Conservation (phyloP, 2,113 vertebrate genomes). For the Apus apus region DNA sequence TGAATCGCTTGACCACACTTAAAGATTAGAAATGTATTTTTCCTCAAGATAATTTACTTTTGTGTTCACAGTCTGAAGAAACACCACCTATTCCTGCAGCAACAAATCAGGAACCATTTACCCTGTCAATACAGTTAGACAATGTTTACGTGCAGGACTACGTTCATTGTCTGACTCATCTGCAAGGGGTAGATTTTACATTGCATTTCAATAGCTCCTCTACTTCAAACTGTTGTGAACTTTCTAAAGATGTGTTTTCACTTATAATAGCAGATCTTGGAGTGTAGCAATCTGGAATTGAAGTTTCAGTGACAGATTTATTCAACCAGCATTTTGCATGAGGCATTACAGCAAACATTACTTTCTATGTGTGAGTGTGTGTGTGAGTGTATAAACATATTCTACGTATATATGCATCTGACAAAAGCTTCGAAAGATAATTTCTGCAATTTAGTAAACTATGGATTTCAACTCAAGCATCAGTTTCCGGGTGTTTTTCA, state of each 20-base stretch:
- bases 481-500: slow-evolving; percentile 72
- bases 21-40: slow-evolving; percentile 37
- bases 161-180: slow-evolving; percentile 74
- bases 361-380: neutral
- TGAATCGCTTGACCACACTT: slow-evolving; percentile 52
- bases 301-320: slow-evolving; percentile 80
- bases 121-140: slow-evolving; percentile 69
- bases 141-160: slow-evolving; percentile 72
- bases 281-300: slow-evolving; percentile 70
- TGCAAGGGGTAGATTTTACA: slow-evolving; percentile 70
- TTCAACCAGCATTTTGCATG: slow-evolving; percentile 69
- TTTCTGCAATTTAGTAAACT: slow-evolving; percentile 77
- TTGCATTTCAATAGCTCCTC: slow-evolving; percentile 76
- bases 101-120: slow-evolving; percentile 74
- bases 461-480: slow-evolving; percentile 72
- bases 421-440: slow-evolving; percentile 72
- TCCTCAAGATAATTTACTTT: slow-evolving; percentile 72
- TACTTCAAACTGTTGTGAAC: slow-evolving; percentile 76
- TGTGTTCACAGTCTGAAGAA: slow-evolving; percentile 59
- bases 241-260: slow-evolving; percentile 76
- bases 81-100: slow-evolving; percentile 61
- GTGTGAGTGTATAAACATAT: neutral
- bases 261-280: slow-evolving; percentile 73
- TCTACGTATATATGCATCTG: neutral
- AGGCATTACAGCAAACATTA: slow-evolving; percentile 65